A percentile compares a stretch with the other conserved stretches of the same genome.
Evolutionary conservation across 2,888 invertebrate genomes (phyloP).

Genomic region (Elmis aenea): DNA sequence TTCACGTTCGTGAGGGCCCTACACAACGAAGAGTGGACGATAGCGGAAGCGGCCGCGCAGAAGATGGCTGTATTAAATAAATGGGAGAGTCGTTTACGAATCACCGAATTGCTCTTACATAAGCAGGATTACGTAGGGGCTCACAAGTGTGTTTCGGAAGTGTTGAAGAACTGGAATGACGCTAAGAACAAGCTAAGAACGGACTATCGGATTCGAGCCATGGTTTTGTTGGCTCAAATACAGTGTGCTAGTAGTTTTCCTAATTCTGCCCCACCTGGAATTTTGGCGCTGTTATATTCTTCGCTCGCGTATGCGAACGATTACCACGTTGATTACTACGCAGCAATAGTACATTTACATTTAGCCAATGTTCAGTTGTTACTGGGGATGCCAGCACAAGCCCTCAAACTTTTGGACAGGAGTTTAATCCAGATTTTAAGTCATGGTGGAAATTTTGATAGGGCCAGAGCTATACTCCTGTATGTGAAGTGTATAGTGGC

Average conservation of each 20-base stretch:
- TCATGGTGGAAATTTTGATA: constrained; percentile 77
- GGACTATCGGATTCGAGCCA: constrained; percentile 58
- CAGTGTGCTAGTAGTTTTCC: constrained; percentile 51
- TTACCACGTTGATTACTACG: constrained; percentile 73
- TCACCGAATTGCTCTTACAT: constrained; percentile 54
- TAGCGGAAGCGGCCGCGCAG: constrained; percentile 63
- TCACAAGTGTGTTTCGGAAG: constrained; percentile 47
- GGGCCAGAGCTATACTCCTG: constrained; percentile 69
- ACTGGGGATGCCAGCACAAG: constrained; percentile 73
- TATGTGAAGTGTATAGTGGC: constrained; percentile 76
- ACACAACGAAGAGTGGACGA: constrained; percentile 60
- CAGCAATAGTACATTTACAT: constrained; percentile 70
- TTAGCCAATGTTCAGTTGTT: constrained; percentile 72
- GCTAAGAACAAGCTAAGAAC: constrained; percentile 52
- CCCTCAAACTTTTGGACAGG: constrained; percentile 60
- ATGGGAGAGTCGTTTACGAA: constrained; percentile 59
- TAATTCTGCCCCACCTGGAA: constrained; percentile 52
- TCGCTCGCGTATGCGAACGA: constrained; percentile 70
- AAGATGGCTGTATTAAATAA: constrained; percentile 63
- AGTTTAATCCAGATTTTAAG: constrained; percentile 63
- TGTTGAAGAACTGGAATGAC: constrained; percentile 53
- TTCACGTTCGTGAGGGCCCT: constrained; percentile 43
- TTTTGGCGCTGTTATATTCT: constrained; percentile 57
- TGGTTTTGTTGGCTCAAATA: constrained; percentile 65
- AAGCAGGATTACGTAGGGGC: constrained; percentile 49